Base-by-base conservation (phyloP, 2,888 invertebrate species). In the Lepidocyrtinus sp. region DNA sequence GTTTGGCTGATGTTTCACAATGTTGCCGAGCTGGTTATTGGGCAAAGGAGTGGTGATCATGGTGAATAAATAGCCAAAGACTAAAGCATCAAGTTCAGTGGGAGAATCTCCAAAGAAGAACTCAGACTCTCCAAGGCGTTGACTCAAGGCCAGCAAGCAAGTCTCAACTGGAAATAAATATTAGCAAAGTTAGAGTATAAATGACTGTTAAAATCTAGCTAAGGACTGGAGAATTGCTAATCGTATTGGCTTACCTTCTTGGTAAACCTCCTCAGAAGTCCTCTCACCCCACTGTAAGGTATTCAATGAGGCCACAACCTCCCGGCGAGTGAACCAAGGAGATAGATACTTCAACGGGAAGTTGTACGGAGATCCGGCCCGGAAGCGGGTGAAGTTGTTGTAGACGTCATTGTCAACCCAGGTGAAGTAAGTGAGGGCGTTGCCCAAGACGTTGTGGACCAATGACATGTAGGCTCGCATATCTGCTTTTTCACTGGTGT, bases 11-110 rank as follows among this genome's bases (percentile, higher is more conserved):
- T 92, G 92, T 82, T 94, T 91, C 1, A 98, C 93, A 3, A 94
- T 93, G 76, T 94, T 93, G 0, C 95, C 95, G 69, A 99, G 91
- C 82, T 92, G 91, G 88, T 94, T 94, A 19, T 85, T 74, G 0
- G 97, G 96, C 55, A 98, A 90, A 1, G 94, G 92, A 2, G 96
- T 97, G 5, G 98, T 98, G 79, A 98, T 90, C 85, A 99, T 94
- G 0, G 96, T 95, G 90, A 95, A 99, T n/a, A 99, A 91, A 89
- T 99, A 99, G 0, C 98, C 99, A 91, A 98, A 99, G 0, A 97
- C 95, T 45, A 99, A 90, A 1, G 98, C 98, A 89, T 99, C 99
- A 83, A 98, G 90, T 89, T 99, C 98, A 27, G 97, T 97, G 0
- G 98, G 97, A 72, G 95, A 78, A 1, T 82, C 91, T 5, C 94